These are phyloP conservation scores for Amblyjoppa fuscipennis DNA, from an alignment of 2,888 invertebrate genomes.

Conservation along the genomic window DNA sequence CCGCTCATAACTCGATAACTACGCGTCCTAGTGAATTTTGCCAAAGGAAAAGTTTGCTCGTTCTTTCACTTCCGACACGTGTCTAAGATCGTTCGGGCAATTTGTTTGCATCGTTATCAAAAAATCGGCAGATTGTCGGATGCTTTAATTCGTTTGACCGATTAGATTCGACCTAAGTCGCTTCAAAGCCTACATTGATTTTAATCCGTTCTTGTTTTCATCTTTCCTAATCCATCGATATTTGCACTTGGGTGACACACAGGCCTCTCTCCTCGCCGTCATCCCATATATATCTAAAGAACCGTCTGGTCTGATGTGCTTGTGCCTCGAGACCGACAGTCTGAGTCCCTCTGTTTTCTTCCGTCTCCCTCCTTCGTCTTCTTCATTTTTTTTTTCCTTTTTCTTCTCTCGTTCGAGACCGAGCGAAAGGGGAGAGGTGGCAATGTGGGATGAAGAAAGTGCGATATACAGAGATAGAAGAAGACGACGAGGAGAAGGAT, in stretches of 20 bases:
- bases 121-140: not conserved
- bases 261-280: not conserved
- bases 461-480: conserved; percentile 29
- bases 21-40: not conserved
- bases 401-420: conserved; percentile 11
- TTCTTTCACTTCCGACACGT: not conserved
- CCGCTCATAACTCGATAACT: not conserved
- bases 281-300: conserved; percentile 20
- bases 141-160: not conserved
- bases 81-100: not conserved
- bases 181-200: not conserved
- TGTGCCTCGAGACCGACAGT: conserved; percentile 32
- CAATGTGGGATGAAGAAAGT: conserved; percentile 39
- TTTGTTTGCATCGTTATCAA: not conserved
- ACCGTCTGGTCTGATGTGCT: conserved; percentile 29
- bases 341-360: conserved; percentile 27
- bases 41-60: not conserved
- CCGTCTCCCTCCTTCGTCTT: conserved; percentile 49
- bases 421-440: conserved; percentile 32
- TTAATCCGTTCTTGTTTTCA: not conserved
- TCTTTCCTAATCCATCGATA: conserved; percentile 17
- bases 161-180: not conserved
- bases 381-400: conserved; percentile 23
- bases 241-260: conserved; percentile 14
- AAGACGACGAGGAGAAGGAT: conserved; percentile 37